Base-by-base conservation (phyloP, 2,888 invertebrate genomes). In the Hirudinaria manillensis region DNA sequence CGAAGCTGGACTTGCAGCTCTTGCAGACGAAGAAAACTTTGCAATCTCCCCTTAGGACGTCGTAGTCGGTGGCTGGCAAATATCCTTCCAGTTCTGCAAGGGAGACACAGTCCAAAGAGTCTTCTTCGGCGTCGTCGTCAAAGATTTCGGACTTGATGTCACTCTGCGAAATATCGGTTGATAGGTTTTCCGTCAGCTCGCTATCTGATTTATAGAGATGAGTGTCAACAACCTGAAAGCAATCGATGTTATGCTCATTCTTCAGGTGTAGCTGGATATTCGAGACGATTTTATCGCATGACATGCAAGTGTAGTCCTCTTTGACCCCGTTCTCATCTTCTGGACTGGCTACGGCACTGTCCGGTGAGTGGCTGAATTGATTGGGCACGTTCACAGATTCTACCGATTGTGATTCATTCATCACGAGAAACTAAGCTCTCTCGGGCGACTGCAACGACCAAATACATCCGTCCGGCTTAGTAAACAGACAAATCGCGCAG, bases 211-310 rank as follows among this genome's bases (percentile, higher is more conserved):
- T 16, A 19, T 27, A 10, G 27, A 61, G 29, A 61, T 61, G 61
- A 61, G 24, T 13, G 29, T 61, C 61, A 1, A 68, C 32, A 10
- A 68, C 36, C 29, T 68, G 34, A 24, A 34, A 68, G 16, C 36
- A n/a, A 4, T 68, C n/a, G n/a, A 68, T 68, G 36, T 68, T 36
- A n/a, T 68, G 68, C 7, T 68, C 68, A 36, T 34, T 32, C 34
- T 34, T 68, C n/a, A 68, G 68, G 34, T 68, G 68, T 10, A n/a
- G n/a, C 16, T 68, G 29, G n/a, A 68, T 68, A 34, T 68, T 32
- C 32, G 68, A 34, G 36, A 68, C 68, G 13, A 32, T 36, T 36
- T 68, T 68, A 32, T 68, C 32, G 36, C 68, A 68, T 6, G 68
- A 68, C 36, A 68, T 34, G 36, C 68, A 68, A n/a, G 68, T 68